Percentiles rank a stretch among this genome's conserved stretches.
Conservation (phyloP, 1,140 invertebrate genomes). For the Brachionus manjavacas region DNA sequence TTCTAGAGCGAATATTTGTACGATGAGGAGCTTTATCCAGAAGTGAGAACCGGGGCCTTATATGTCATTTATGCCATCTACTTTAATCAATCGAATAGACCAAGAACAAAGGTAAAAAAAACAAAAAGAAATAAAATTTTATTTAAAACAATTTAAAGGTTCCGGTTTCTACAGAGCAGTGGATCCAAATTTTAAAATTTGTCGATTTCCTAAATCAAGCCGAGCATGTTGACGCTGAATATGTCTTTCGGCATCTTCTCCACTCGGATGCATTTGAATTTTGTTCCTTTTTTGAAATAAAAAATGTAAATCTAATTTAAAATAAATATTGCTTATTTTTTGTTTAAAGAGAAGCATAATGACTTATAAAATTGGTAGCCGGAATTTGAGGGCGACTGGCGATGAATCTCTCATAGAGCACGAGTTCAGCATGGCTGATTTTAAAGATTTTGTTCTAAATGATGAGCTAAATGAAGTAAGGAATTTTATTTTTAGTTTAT, state of each 20-base stretch:
- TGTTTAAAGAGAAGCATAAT: conserved; percentile 3
- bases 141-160: background rate
- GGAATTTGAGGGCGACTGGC: background rate
- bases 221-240: conserved; percentile 36
- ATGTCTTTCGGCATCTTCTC: background rate
- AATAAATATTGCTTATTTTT: background rate
- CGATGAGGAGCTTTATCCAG: conserved; percentile 12
- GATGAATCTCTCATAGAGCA: background rate
- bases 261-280: conserved; percentile 40
- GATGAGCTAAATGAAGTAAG: conserved; percentile 32
- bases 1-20: background rate
- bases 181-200: conserved; percentile 35
- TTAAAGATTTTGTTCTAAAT: conserved; percentile 31
- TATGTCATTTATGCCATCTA: conserved; percentile 26
- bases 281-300: conserved; percentile 17
- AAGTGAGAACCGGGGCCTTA: conserved; percentile 11
- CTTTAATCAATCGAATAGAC: conserved; percentile 10
- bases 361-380: background rate
- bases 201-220: conserved; percentile 13
- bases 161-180: background rate
- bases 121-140: background rate
- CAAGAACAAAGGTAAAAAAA: conserved; percentile 19
- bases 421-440: conserved; percentile 4
- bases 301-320: conserved; percentile 13
- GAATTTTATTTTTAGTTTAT: background rate